These are phyloP conservation scores for Drepana arcuata DNA, from an alignment of 1,140 invertebrate genomes.

Conservation along the genomic window DNA sequence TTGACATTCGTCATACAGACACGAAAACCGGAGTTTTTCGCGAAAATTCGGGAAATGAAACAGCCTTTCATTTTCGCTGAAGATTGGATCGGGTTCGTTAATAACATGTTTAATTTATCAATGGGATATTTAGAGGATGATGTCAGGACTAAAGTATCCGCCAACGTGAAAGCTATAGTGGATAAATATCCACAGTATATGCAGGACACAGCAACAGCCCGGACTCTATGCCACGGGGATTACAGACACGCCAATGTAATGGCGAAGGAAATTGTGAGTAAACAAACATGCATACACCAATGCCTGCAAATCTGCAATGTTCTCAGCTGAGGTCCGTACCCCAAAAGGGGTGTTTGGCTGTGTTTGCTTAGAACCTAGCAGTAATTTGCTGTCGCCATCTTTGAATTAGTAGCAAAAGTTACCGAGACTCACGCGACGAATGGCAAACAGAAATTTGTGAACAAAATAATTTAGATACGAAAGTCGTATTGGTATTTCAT, in stretches of 20 bases:
- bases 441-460: too few relatives aligned
- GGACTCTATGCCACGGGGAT: conserved; percentile 40
- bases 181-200: conserved; percentile 34
- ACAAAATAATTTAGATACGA: too few relatives aligned
- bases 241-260: conserved; percentile 44
- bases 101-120: conserved; percentile 24
- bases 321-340: too few relatives aligned
- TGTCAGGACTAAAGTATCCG: conserved; percentile 17
- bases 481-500: too few relatives aligned
- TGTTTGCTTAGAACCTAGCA: too few relatives aligned
- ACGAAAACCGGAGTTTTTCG: conserved; percentile 15
- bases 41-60: conserved; percentile 21
- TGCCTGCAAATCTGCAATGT: too few relatives aligned
- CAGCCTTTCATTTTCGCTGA: conserved; percentile 32
- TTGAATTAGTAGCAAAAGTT: too few relatives aligned
- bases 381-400: too few relatives aligned
- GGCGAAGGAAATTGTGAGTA: conserved; percentile 32
- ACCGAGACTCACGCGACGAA: too few relatives aligned
- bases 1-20: conserved; percentile 15
- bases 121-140: conserved; percentile 20
- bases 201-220: conserved; percentile 12
- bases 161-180: conserved; percentile 20
- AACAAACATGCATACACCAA: too few relatives aligned
- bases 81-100: conserved; percentile 24
- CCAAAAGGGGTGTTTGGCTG: too few relatives aligned